These are phyloP conservation scores for Gobio occitaniae DNA, from an alignment of 2,797 vertebrate genomes.

Conservation along the genomic window DNA sequence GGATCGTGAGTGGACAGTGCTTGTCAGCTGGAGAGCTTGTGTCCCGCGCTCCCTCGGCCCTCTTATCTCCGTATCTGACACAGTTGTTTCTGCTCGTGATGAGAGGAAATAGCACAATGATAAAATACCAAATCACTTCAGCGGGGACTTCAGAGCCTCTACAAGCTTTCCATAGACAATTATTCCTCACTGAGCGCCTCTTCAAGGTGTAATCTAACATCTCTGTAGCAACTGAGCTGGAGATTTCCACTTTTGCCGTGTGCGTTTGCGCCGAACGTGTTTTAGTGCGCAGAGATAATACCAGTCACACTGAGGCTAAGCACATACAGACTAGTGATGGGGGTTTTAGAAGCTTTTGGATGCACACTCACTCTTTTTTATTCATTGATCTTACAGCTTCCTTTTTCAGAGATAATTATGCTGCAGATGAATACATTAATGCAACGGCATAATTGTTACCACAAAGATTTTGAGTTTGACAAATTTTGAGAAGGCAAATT, in stretches of 20 bases:
- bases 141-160: constrained; percentile 59
- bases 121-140: constrained; percentile 70
- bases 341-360: not conserved
- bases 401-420: not conserved
- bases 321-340: constrained; percentile 14
- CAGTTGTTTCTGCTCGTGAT: constrained; percentile 64
- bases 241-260: constrained; percentile 50
- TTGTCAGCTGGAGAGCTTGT: constrained; percentile 60
- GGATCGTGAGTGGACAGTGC: constrained; percentile 63
- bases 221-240: constrained; percentile 48
- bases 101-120: constrained; percentile 64
- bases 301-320: constrained; percentile 17
- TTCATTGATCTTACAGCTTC: not conserved
- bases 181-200: constrained; percentile 60
- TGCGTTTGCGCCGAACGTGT: constrained; percentile 37
- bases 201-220: constrained; percentile 62
- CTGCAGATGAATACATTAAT: not conserved
- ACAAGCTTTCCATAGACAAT: constrained; percentile 61
- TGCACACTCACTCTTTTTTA: not conserved
- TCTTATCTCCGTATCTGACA: constrained; percentile 66
- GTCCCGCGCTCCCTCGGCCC: constrained; percentile 50
- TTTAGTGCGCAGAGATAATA: constrained; percentile 38
- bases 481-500: too few species aligned
- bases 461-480: not conserved
- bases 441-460: not conserved